Evolutionary conservation across 2,888 invertebrate genomes (phyloP).

Genomic region (Hofmannophila pseudospretella): DNA sequence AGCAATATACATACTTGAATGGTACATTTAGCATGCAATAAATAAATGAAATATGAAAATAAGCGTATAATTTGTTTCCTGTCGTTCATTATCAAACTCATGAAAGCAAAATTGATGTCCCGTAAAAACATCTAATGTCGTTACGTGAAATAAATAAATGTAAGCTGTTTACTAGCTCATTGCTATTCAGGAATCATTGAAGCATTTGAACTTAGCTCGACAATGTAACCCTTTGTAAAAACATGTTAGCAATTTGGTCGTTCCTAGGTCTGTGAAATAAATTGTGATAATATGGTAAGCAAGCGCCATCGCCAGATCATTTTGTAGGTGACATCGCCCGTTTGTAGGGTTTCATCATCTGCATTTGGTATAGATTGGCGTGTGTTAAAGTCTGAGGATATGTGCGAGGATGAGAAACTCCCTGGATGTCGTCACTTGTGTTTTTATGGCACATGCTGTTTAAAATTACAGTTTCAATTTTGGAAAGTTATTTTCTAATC

Average conservation of each 20-base stretch:
- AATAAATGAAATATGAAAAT: too few species aligned
- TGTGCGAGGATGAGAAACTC: slow-evolving; percentile 34
- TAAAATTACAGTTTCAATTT: too few species aligned
- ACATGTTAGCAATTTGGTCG: slow-evolving; percentile 32
- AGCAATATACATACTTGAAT: too few species aligned
- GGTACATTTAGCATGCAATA: too few species aligned
- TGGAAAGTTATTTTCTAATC: too few species aligned
- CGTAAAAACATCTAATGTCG: slow-evolving; percentile 8
- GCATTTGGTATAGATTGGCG: too few species aligned
- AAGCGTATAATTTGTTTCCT: too few species aligned
- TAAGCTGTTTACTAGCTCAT: slow-evolving; percentile 24
- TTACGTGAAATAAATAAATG: slow-evolving; percentile 17
- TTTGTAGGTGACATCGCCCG: slow-evolving; percentile 39
- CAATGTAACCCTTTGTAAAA: slow-evolving; percentile 25
- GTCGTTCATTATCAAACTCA: too few species aligned
- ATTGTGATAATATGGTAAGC: slow-evolving; percentile 50
- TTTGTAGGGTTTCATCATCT: slow-evolving; percentile 56
- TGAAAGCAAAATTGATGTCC: slow-evolving; percentile 6
- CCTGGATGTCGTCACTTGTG: too few species aligned
- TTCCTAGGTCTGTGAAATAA: slow-evolving; percentile 52
- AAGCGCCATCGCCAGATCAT: slow-evolving; percentile 49
- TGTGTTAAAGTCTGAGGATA: slow-evolving; percentile 36
- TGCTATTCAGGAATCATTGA: slow-evolving; percentile 41
- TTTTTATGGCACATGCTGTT: slow-evolving; percentile 16
- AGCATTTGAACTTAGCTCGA: slow-evolving; percentile 32